Percentiles rank a stretch among this genome's conserved stretches.
These are phyloP conservation scores for Paramisgurnus dabryanus DNA, from an alignment of 2,113 vertebrate genomes.

Conservation along the genomic window DNA sequence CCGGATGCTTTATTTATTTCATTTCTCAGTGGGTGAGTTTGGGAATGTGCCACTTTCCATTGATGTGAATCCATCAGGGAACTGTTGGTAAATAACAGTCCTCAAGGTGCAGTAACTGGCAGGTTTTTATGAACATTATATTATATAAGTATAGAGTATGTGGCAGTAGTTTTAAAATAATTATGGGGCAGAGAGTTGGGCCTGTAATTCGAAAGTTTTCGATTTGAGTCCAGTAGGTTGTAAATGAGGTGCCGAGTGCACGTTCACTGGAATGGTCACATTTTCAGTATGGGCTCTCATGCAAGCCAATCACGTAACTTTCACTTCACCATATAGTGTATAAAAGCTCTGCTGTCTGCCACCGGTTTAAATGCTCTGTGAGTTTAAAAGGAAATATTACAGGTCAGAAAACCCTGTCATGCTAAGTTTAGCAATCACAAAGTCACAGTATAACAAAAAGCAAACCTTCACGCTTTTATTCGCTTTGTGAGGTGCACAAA, in stretches of 20 bases:
- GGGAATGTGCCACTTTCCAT: slow-evolving; percentile 20
- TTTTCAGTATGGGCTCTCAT: no score
- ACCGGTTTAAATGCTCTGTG: neutral
- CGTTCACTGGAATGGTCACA: no score
- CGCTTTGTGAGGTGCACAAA: slow-evolving; percentile 12
- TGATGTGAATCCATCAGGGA: slow-evolving; percentile 26
- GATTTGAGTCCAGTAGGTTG: no score
- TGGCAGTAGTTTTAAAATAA: no score
- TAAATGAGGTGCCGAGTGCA: no score
- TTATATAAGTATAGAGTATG: no score
- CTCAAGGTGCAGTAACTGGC: slow-evolving; percentile 6
- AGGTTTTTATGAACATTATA: neutral
- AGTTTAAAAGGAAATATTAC: slow-evolving; percentile 14
- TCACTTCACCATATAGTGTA: neutral
- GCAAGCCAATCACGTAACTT: no score
- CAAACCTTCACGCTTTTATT: neutral
- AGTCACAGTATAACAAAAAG: neutral
- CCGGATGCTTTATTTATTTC: slow-evolving; percentile 41
- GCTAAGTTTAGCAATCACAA: neutral
- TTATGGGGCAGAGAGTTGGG: no score
- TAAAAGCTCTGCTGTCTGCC: neutral
- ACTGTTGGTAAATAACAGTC: neutral
- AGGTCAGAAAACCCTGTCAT: slow-evolving; percentile 11
- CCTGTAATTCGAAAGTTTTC: no score
- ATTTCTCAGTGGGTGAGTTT: slow-evolving; percentile 16